These are phyloP conservation scores for Cyanocitta stelleri DNA, from an alignment of 2,113 vertebrate species.

Conservation along the genomic window DNA sequence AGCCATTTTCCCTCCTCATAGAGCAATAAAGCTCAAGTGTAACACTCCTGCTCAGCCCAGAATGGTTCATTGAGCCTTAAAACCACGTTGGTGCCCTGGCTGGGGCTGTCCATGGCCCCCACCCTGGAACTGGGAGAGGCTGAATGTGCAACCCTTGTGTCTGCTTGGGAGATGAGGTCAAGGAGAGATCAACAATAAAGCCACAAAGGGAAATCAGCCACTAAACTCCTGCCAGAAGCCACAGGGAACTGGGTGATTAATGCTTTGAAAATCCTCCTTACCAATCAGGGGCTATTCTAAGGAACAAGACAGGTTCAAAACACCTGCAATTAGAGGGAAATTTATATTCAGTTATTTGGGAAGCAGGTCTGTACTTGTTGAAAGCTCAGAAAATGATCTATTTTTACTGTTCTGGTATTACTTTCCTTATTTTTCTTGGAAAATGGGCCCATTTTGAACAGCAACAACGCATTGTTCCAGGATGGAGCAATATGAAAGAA, in stretches of 20 bases:
- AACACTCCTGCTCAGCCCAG: not conserved
- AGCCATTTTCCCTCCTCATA: not conserved
- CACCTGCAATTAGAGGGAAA: not conserved
- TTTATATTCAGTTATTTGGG: not conserved
- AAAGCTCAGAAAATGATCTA: not conserved
- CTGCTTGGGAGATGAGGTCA: not conserved
- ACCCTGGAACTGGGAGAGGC: not conserved
- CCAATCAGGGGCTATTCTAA: not conserved
- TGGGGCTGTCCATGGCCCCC: not conserved
- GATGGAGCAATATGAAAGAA: not conserved
- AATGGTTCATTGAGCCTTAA: not conserved
- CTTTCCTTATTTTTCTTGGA: not conserved
- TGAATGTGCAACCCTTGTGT: not conserved
- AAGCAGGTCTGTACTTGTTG: not conserved
- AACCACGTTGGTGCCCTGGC: rapidly evolving
- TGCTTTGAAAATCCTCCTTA: not conserved
- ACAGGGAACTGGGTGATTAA: not conserved
- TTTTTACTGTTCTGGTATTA: not conserved
- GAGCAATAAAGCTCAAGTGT: not conserved
- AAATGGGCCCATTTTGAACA: constrained; percentile 3
- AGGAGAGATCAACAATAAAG: not conserved
- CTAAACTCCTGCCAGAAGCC: not conserved
- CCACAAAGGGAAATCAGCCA: not conserved
- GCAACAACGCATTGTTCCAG: not conserved
- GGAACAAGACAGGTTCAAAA: not conserved